Evolutionary conservation across 2,888 invertebrate genomes (phyloP), one percentile per base, ranked within the genome.

Genomic region (Xylocampa areola): DNA sequence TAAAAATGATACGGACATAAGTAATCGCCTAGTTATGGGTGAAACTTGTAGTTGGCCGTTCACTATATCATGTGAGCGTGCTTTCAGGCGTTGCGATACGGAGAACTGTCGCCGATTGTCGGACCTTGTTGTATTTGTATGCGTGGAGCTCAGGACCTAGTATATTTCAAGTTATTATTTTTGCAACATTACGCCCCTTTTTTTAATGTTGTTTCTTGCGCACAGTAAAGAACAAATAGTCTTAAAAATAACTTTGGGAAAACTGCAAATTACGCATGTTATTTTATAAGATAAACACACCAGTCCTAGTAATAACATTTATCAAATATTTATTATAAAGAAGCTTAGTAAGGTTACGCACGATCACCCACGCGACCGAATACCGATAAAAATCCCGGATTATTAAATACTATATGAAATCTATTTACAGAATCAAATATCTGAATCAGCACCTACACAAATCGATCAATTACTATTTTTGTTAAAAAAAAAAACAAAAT

Each of bases 351-450:
- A 49, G 44, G 32, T 45, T 63, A 63, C 55, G 64, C 69, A 65
- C 17, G 68, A 35, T 64, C 68, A 27, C 64, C 68, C 68, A 64
- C 69, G n/a, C n/a, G 43, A 25, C 10, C 11, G 19, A 68, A 68
- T 69, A 10, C 57, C 64, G 30, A 49, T 45, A 37, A 33, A 51
- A 63, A 35, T 45, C 27, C 63, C 5, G 40, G 43, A 62, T 53
- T 23, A 52, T n/a, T 48, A 60, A 40, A 48, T 29, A 27, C 30
- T 36, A 36, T 30, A 21, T 4, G 13, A 23, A 43, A 61, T 17
- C 16, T 39, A 33, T 47, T 33, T 32, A 30, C 2, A 27, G n/a
- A 8, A 21, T 4, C 6, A 23, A 27, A 45, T 25, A 19, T 11
- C 23, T 36, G 32, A 7, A 43, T 45, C 2, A 7, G 35, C 43